Evolutionary conservation across 2,797 vertebrate species (phyloP).

Genomic region (Channa striata): DNA sequence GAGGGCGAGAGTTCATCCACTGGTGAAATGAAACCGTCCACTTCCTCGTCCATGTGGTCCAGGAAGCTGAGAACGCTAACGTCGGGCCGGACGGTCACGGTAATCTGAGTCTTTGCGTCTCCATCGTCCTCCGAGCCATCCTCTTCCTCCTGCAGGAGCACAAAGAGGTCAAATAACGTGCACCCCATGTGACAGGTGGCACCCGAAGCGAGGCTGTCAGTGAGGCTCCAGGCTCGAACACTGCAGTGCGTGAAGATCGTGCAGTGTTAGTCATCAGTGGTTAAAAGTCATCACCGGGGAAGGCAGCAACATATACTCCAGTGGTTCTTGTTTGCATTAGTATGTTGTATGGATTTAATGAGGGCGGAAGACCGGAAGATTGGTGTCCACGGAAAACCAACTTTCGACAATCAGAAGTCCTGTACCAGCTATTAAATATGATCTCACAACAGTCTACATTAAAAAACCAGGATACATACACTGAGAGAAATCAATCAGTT

Average conservation of each 20-base stretch:
- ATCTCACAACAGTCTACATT: neutral
- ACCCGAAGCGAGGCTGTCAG: neutral
- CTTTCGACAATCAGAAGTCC: neutral
- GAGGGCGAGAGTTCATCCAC: slow-evolving; percentile 92
- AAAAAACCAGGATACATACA: neutral
- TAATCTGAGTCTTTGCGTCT: slow-evolving; percentile 85
- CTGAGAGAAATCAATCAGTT: neutral
- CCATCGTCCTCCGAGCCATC: slow-evolving; percentile 93
- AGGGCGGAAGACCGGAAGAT: slow-evolving; percentile 11
- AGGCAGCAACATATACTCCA: slow-evolving; percentile 18
- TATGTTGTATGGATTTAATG: slow-evolving; percentile 42
- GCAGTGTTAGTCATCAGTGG: slow-evolving; percentile 65
- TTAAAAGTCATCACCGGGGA: slow-evolving; percentile 43
- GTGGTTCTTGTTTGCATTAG: slow-evolving; percentile 17
- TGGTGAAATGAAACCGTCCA: slow-evolving; percentile 94
- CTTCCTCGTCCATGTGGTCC: slow-evolving; percentile 92
- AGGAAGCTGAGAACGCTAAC: slow-evolving; percentile 88
- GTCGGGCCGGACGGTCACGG: slow-evolving; percentile 85
- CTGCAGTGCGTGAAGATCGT: slow-evolving; percentile 37
- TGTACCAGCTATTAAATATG: slow-evolving; percentile 1
- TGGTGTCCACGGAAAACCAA: neutral
- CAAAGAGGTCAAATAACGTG: neutral
- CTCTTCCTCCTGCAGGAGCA: slow-evolving; percentile 88
- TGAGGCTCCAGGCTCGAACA: slow-evolving; percentile 24
- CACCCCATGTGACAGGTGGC: neutral